These are phyloP conservation scores for Callorhinus ursinus DNA, from an alignment of 2,113 vertebrate genomes.

Conservation along the genomic window DNA sequence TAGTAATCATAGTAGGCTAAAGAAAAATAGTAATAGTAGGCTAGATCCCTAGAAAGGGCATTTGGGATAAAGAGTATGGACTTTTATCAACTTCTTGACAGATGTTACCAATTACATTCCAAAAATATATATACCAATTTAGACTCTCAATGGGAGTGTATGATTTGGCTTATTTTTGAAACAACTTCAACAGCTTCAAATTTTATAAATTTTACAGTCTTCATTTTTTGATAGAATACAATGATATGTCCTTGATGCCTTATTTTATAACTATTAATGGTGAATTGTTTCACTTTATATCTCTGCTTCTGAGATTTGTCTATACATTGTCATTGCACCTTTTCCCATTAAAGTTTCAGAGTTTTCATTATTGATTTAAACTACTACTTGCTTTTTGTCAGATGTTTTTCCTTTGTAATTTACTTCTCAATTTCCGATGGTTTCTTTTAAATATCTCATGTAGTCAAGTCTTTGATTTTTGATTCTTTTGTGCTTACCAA, in stretches of 20 bases:
- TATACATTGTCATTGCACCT: not conserved
- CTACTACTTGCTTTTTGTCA: constrained; percentile 32
- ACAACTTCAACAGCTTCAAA: not conserved
- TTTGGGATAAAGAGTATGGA: not conserved
- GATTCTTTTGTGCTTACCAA: constrained; percentile 47
- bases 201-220: not conserved
- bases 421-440: constrained; percentile 57
- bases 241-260: not conserved
- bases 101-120: not conserved
- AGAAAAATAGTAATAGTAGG: not conserved
- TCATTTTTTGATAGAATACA: not conserved
- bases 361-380: constrained; percentile 55
- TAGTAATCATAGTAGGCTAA: not conserved
- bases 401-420: constrained; percentile 52
- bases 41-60: not conserved
- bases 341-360: not conserved
- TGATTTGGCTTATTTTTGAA: not conserved
- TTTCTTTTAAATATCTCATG: constrained; percentile 46
- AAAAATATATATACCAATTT: not conserved
- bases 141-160: not conserved
- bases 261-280: not conserved
- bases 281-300: constrained; percentile 11
- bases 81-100: not conserved
- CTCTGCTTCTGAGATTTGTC: constrained; percentile 22
- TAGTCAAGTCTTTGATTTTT: constrained; percentile 45